Conservation (phyloP, 1,140 invertebrate species). For the Ephestia elutella region DNA sequence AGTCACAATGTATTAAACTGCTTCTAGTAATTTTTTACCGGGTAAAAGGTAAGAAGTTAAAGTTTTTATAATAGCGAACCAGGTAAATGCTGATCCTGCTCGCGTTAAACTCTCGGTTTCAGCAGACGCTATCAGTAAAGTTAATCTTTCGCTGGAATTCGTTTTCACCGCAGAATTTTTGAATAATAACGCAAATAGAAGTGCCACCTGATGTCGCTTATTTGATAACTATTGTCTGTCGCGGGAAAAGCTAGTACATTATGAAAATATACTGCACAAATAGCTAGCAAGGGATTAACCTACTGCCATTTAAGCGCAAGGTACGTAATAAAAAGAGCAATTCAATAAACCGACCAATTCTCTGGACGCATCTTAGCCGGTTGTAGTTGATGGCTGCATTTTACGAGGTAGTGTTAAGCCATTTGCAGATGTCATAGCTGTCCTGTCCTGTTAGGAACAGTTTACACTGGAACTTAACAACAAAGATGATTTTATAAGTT, state of each 20-base stretch:
- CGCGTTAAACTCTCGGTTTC: background rate
- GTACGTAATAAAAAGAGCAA: slow-evolving; percentile 5
- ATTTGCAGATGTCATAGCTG: slow-evolving; percentile 5
- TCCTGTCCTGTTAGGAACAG: background rate
- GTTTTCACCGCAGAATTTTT: background rate
- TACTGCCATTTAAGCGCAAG: background rate
- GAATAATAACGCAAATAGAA: too few relatives aligned
- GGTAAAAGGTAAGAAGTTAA: background rate
- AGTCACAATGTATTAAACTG: too few relatives aligned
- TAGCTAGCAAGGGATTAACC: too few relatives aligned
- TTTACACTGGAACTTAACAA: too few relatives aligned
- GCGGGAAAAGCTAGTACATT: background rate
- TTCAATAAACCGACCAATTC: slow-evolving; percentile 6
- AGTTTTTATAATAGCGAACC: background rate
- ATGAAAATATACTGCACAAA: background rate
- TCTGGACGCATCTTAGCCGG: slow-evolving; percentile 7
- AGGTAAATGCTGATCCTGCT: background rate
- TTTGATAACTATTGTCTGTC: too few relatives aligned
- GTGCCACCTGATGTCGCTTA: too few relatives aligned
- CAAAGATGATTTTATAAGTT: too few relatives aligned
- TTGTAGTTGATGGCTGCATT: slow-evolving; percentile 3
- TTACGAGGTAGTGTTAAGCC: slow-evolving; percentile 3
- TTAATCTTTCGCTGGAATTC: background rate
- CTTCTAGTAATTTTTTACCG: too few relatives aligned
- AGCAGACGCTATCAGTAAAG: background rate